These are phyloP conservation scores for Ahaetulla prasina DNA, from an alignment of 2,113 vertebrate genomes.

Conservation along the genomic window DNA sequence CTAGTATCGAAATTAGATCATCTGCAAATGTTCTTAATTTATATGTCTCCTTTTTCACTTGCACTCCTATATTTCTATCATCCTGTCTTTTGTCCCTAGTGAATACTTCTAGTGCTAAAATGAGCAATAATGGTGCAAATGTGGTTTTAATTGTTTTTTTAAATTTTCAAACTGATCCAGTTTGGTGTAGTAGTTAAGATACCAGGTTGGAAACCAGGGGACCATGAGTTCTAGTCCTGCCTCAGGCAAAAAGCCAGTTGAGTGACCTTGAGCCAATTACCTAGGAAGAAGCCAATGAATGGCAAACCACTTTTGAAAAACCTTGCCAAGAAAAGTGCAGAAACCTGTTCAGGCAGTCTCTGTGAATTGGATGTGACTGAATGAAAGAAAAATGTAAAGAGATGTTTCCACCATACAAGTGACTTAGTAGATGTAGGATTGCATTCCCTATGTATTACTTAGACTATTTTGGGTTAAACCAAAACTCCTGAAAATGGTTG, in stretches of 20 bases:
- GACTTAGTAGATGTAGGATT: background rate
- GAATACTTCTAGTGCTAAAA: background rate
- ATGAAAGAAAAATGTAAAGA: background rate
- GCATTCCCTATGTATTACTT: background rate
- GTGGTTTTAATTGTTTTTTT: background rate
- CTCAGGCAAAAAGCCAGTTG: background rate
- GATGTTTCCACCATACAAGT: background rate
- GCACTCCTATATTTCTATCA: background rate
- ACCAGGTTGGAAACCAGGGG: background rate
- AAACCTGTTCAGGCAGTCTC: background rate
- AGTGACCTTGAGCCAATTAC: background rate
- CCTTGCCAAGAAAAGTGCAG: background rate
- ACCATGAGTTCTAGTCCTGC: background rate
- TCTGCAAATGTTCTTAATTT: background rate
- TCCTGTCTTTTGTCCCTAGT: background rate
- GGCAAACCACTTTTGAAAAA: background rate
- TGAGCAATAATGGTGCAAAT: background rate
- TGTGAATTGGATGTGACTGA: background rate
- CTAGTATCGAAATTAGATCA: background rate
- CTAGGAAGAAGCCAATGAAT: background rate
- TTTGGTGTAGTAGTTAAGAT: background rate
- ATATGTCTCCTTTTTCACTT: background rate
- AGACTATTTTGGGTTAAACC: background rate
- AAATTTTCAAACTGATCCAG: background rate
- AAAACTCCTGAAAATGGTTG: background rate